Base-by-base conservation (phyloP, 2,888 invertebrate species). In the Heliconius cydno region DNA sequence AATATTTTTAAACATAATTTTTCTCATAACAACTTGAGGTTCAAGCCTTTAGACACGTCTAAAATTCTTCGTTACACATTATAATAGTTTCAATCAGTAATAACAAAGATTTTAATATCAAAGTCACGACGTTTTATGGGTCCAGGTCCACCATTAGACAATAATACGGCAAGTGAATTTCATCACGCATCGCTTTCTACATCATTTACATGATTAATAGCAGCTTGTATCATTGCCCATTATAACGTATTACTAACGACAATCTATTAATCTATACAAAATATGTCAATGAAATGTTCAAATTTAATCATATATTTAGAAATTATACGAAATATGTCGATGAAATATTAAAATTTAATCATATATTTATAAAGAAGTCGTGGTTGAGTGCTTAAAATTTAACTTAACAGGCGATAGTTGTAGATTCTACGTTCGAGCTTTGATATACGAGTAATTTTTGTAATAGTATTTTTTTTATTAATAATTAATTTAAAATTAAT, bases 201-300 rank as follows among this genome's bases (percentile, higher is more conserved):
- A 75, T 65, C 75, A 28, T 75, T 75, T 75, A 75, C 41, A 75
- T 75, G 75, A 75, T 75, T 75, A 65, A 75, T 75, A 75, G 65
- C 41, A 28, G 41, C 65, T 65, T 75, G 65, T 75, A 65, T 75
- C 25, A 28, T 75, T 75, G 38, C 41, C 75, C 41, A 75, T 65
- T 75, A 75, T 41, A 65, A 28, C 38, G 65, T 75, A 41, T 75
- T 75, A 75, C 19, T 57, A 38, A 19, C 60, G 73, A 60, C 73
- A 65, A 75, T 41, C 75, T 75, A 75, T 75, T 75, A 75, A 46
- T 65, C 63, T 63, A 10, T 75, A 41, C 28, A 41, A 28, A 65
- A 63, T 75, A 34, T 60, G 28, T 52, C 13, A 22, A 30, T 72
- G 72, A 52, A 72, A 72, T 72, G 52, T 72, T 34, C n/a, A 60